phyloP scores from a whole-genome alignment of 2,797 vertebrate species.

The Sebastes minor region DNA sequence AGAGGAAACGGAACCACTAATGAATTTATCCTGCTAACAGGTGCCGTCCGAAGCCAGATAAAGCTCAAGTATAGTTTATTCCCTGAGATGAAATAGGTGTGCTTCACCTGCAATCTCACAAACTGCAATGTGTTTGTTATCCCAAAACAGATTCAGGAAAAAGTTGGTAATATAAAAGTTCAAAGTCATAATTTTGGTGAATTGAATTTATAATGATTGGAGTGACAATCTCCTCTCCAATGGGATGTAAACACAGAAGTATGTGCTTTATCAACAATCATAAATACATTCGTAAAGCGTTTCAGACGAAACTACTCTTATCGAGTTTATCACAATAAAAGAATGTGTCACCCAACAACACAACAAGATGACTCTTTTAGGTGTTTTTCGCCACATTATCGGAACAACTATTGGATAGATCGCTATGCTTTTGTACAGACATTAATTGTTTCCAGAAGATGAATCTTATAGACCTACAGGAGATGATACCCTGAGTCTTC shows the following conservation, averaged over 20 bases:
- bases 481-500: background rate
- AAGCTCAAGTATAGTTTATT: background rate
- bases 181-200: background rate
- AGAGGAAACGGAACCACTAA: background rate
- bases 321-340: no score
- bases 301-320: no score
- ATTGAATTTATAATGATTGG: background rate
- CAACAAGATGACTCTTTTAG: background rate
- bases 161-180: background rate
- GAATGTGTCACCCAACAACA: background rate
- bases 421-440: rapidly evolving
- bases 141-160: background rate
- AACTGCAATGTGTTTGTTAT: background rate
- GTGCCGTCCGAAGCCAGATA: background rate
- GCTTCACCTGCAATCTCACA: background rate
- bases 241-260: no score
- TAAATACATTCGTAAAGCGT: no score
- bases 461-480: no score
- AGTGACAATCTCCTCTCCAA: no score
- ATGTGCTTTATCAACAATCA: no score
- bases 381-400: background rate
- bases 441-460: no score
- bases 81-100: background rate
- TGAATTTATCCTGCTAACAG: background rate
- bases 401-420: background rate